Percentiles rank a stretch among this genome's conserved stretches.
Evolutionary conservation across 2,888 invertebrate genomes (phyloP).

Genomic region (Marronus borbonicus): DNA sequence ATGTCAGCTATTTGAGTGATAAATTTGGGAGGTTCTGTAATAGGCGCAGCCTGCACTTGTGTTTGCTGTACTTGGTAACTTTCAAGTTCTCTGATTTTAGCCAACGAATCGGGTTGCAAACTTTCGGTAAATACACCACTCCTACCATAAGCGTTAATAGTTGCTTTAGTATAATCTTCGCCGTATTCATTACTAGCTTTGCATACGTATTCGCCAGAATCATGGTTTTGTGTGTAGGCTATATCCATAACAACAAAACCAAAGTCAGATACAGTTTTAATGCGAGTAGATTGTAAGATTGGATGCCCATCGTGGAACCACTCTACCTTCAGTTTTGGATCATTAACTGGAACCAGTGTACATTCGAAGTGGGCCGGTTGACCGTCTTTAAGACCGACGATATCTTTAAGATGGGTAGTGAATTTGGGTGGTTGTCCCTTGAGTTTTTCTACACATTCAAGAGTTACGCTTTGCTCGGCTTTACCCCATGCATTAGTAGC

Average conservation of each 20-base stretch:
- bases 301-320: slow-evolving; percentile 97
- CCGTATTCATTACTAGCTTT: slow-evolving; percentile 93
- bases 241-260: slow-evolving; percentile 96
- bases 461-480: slow-evolving; percentile 87
- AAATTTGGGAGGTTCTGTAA: slow-evolving; percentile 90
- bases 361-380: slow-evolving; percentile 97
- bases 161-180: slow-evolving; percentile 90
- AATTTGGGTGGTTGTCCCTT: slow-evolving; percentile 91
- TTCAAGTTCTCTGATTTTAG: slow-evolving; percentile 90
- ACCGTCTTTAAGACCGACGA: slow-evolving; percentile 91
- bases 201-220: slow-evolving; percentile 94
- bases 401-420: slow-evolving; percentile 88
- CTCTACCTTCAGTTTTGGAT: slow-evolving; percentile 94
- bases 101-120: slow-evolving; percentile 91
- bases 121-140: slow-evolving; percentile 91
- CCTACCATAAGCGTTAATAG: slow-evolving; percentile 86
- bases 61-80: slow-evolving; percentile 80
- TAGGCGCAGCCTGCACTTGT: slow-evolving; percentile 77
- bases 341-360: slow-evolving; percentile 93
- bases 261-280: slow-evolving; percentile 95
- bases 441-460: slow-evolving; percentile 88
- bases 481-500: slow-evolving; percentile 92
- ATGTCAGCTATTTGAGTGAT: slow-evolving; percentile 90
- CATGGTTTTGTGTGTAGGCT: slow-evolving; percentile 93
- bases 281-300: slow-evolving; percentile 89